These are phyloP conservation scores for Zonitis immaculata DNA, from an alignment of 2,888 invertebrate species.

Conservation along the genomic window DNA sequence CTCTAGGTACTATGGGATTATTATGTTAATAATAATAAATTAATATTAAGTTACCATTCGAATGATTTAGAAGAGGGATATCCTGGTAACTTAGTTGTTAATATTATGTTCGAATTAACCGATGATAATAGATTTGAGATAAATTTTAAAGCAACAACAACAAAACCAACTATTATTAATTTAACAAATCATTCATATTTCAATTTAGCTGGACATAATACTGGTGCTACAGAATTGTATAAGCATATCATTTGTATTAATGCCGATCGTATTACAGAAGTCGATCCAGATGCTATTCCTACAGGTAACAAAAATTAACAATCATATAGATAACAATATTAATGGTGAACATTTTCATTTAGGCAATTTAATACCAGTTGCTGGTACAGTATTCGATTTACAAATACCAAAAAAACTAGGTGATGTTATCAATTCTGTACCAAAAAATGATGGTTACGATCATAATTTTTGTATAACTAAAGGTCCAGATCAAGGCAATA, in stretches of 20 bases:
- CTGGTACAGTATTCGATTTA: constrained; percentile 70
- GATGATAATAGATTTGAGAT: constrained; percentile 71
- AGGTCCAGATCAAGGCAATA: constrained; percentile 53
- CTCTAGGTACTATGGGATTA: constrained; percentile 68
- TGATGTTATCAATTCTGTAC: constrained; percentile 62
- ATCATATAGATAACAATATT: too few species aligned
- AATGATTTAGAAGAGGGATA: constrained; percentile 81
- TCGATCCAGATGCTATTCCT: constrained; percentile 66
- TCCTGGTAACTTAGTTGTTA: constrained; percentile 75
- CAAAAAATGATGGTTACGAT: constrained; percentile 68
- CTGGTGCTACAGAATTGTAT: constrained; percentile 59
- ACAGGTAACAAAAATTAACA: constrained; percentile 53
- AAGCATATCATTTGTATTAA: constrained; percentile 69
- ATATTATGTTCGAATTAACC: constrained; percentile 65
- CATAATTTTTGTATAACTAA: constrained; percentile 74
- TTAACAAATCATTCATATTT: constrained; percentile 87
- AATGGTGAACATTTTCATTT: constrained; percentile 25
- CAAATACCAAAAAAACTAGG: constrained; percentile 61
- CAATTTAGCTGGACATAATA: constrained; percentile 86
- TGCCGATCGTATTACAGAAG: constrained; percentile 70
- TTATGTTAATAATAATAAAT: constrained; percentile 55
- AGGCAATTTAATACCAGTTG: constrained; percentile 69
- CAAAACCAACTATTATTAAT: constrained; percentile 78
- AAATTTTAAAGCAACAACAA: constrained; percentile 69
- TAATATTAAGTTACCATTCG: constrained; percentile 71